Evolutionary conservation across 2,797 vertebrate species (phyloP).

Genomic region (Acipenser oxyrinchus): DNA sequence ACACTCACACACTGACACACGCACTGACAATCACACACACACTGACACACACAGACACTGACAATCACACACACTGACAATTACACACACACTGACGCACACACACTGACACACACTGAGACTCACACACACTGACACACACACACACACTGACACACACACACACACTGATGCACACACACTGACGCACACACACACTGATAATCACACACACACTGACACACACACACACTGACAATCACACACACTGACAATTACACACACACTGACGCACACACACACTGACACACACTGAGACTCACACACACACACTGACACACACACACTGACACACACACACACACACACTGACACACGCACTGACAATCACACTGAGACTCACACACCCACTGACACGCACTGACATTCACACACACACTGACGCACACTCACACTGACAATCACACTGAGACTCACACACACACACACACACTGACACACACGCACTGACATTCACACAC

Average conservation of each 20-base stretch:
- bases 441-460: background rate
- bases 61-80: background rate
- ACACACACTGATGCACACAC: too few relatives aligned
- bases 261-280: too few relatives aligned
- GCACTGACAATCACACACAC: conserved; percentile 2
- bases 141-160: conserved; percentile 21
- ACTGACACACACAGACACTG: background rate
- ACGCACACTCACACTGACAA: too few relatives aligned
- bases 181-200: background rate
- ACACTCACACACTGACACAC: conserved; percentile 4
- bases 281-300: too few relatives aligned
- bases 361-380: background rate
- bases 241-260: too few relatives aligned
- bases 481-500: background rate
- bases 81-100: conserved; percentile 21
- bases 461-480: too few relatives aligned
- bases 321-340: too few relatives aligned
- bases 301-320: background rate
- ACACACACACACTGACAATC: conserved; percentile 7
- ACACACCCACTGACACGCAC: background rate
- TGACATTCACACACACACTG: background rate
- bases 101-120: conserved; percentile 1
- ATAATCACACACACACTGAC: conserved; percentile 14
- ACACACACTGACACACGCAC: background rate
- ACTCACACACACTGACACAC: background rate